These are phyloP conservation scores for Tautogolabrus adspersus DNA, from an alignment of 2,113 vertebrate genomes.

Conservation along the genomic window DNA sequence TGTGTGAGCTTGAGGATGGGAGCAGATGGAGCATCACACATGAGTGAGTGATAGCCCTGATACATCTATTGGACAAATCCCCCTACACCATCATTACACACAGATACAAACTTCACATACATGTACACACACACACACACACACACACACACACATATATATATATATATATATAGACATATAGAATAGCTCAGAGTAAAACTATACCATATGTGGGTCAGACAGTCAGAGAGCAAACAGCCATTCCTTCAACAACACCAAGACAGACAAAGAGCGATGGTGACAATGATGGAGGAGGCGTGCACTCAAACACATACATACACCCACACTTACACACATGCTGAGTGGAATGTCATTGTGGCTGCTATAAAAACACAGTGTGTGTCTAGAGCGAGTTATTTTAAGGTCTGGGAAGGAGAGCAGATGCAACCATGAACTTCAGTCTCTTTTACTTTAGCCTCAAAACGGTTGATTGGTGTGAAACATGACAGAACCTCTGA, in stretches of 20 bases:
- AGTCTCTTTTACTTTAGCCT: slow-evolving; percentile 4
- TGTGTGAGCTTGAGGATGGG: slow-evolving; percentile 33
- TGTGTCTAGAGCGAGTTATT: slow-evolving; percentile 57
- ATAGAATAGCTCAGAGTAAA: slow-evolving; percentile 47
- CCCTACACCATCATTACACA: slow-evolving; percentile 3
- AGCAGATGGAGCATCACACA: slow-evolving; percentile 72
- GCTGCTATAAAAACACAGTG: slow-evolving; percentile 51
- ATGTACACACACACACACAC: slow-evolving; percentile 8
- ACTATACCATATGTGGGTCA: slow-evolving; percentile 75
- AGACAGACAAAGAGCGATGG: slow-evolving; percentile 61
- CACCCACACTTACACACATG: slow-evolving; percentile 11
- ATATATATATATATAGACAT: no score
- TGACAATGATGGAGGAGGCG: slow-evolving; percentile 71
- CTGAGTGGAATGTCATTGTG: slow-evolving; percentile 49
- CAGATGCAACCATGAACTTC: slow-evolving; percentile 33
- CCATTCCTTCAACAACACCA: slow-evolving; percentile 49
- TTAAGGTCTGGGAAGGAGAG: slow-evolving; percentile 49
- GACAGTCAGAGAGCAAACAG: slow-evolving; percentile 48
- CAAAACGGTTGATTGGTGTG: neutral
- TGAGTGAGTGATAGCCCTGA: slow-evolving; percentile 58
- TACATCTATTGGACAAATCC: slow-evolving; percentile 53
- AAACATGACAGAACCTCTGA: neutral
- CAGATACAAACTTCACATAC: neutral
- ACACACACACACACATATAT: neutral
- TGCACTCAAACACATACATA: slow-evolving; percentile 35